Conservation (phyloP, 2,113 vertebrate genomes). For the Morone saxatilis region DNA sequence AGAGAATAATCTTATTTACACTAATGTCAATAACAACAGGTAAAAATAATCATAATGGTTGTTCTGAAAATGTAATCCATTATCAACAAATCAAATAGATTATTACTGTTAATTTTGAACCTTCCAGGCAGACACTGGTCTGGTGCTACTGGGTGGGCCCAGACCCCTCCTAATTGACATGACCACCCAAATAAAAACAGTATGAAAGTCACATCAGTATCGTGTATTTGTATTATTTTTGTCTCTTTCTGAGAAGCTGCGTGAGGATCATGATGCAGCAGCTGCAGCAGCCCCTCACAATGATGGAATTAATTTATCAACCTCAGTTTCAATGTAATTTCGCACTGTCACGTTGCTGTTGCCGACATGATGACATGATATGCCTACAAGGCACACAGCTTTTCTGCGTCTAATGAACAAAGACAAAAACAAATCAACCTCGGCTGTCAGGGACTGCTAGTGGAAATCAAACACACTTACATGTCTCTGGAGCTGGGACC, state of each 20-base stretch:
- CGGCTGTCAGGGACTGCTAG: background rate
- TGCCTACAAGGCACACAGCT: background rate
- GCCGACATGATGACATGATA: background rate
- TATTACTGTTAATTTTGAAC: no score
- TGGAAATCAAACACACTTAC: background rate
- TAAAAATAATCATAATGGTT: no score
- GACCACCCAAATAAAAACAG: no score
- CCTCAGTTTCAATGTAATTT: background rate
- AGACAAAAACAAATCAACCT: conserved; percentile 14
- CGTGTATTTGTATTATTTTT: background rate
- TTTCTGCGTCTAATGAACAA: background rate
- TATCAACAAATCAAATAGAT: no score
- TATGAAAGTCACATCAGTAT: background rate
- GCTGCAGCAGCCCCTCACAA: background rate
- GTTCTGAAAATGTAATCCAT: no score
- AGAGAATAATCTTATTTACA: background rate
- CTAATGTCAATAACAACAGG: no score
- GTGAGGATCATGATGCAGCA: background rate
- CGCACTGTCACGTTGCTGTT: background rate
- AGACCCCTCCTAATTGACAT: no score
- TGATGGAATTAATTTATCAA: background rate
- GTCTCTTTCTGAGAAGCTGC: background rate
- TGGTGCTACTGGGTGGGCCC: no score
- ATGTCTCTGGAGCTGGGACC: background rate
- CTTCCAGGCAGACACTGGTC: no score